Evolutionary conservation across 2,888 invertebrate genomes (phyloP).

Genomic region (Conomelus anceps): DNA sequence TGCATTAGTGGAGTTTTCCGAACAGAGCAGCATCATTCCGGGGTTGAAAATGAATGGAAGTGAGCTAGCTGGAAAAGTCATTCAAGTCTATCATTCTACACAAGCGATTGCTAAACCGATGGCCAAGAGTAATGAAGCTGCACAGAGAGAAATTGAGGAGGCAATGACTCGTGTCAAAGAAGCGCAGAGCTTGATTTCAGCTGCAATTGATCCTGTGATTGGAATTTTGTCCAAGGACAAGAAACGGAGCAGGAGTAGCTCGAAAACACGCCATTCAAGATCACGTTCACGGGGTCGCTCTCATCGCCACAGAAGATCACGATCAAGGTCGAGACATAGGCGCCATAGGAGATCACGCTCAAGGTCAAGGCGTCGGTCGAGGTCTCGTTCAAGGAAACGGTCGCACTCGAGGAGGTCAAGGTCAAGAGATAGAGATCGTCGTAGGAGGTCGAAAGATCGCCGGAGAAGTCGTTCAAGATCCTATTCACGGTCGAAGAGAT

Average conservation of each 20-base stretch:
- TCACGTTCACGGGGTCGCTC: slow-evolving; percentile 38
- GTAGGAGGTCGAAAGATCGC: slow-evolving; percentile 36
- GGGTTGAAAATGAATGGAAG: slow-evolving; percentile 80
- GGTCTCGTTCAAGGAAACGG: slow-evolving; percentile 55
- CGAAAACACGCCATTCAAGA: slow-evolving; percentile 46
- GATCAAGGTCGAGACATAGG: slow-evolving; percentile 33
- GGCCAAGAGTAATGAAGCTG: slow-evolving; percentile 91
- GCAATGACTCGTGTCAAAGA: slow-evolving; percentile 96
- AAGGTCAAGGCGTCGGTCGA: slow-evolving; percentile 46
- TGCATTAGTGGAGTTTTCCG: slow-evolving; percentile 87
- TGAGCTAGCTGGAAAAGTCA: slow-evolving; percentile 62
- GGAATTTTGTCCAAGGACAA: slow-evolving; percentile 75
- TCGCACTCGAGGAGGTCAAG: slow-evolving; percentile 45
- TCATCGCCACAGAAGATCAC: slow-evolving; percentile 37
- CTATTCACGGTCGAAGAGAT: slow-evolving; percentile 38
- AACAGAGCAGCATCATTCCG: slow-evolving; percentile 79
- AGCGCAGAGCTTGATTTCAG: slow-evolving; percentile 89
- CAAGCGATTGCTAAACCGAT: slow-evolving; percentile 89
- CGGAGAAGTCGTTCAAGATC: slow-evolving; percentile 30
- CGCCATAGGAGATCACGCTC: slow-evolving; percentile 43
- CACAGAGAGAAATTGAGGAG: slow-evolving; percentile 91
- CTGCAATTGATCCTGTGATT: slow-evolving; percentile 86
- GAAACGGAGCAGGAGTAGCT: slow-evolving; percentile 59
- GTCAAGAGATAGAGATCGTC: slow-evolving; percentile 36
- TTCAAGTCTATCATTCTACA: slow-evolving; percentile 79